Conservation (phyloP, 2,113 vertebrate species). For the Entelurus aequoreus region DNA sequence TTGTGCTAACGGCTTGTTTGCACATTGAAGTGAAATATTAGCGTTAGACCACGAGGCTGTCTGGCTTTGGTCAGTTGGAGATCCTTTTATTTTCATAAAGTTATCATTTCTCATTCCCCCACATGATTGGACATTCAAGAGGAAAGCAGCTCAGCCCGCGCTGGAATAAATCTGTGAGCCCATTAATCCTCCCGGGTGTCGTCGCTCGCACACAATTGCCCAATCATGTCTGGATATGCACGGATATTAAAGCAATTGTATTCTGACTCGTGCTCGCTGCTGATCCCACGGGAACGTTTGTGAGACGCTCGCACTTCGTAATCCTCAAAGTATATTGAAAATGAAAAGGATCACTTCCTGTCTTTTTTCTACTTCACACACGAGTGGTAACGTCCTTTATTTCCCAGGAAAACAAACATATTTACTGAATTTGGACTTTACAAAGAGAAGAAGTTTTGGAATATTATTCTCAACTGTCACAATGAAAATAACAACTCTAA, state of each 20-base stretch:
- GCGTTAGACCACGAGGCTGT: conserved; percentile 43
- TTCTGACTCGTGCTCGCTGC: conserved; percentile 41
- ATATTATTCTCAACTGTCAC: too few species aligned
- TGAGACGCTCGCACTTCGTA: conserved; percentile 34
- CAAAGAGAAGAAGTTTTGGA: too few species aligned
- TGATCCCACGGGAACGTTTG: conserved; percentile 56
- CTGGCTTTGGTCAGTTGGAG: conserved; percentile 74
- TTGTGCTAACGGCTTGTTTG: conserved; percentile 39
- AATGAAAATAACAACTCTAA: too few species aligned
- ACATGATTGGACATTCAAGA: conserved; percentile 76
- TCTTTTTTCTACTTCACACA: conserved; percentile 37
- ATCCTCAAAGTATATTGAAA: conserved; percentile 43
- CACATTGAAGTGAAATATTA: conserved; percentile 19
- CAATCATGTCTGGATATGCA: conserved; percentile 62
- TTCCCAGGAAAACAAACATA: too few species aligned
- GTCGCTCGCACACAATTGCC: conserved; percentile 62
- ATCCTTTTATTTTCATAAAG: conserved; percentile 70
- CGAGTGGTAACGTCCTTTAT: not conserved
- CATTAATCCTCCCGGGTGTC: conserved; percentile 73
- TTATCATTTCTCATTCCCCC: conserved; percentile 71
- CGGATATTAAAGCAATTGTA: conserved; percentile 72
- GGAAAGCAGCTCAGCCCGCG: conserved; percentile 78
- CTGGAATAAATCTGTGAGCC: conserved; percentile 69
- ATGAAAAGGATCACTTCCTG: conserved; percentile 26
- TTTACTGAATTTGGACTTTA: too few species aligned